These are phyloP conservation scores for Hippocampus mohnikei DNA, from an alignment of 2,113 vertebrate genomes.

Conservation along the genomic window DNA sequence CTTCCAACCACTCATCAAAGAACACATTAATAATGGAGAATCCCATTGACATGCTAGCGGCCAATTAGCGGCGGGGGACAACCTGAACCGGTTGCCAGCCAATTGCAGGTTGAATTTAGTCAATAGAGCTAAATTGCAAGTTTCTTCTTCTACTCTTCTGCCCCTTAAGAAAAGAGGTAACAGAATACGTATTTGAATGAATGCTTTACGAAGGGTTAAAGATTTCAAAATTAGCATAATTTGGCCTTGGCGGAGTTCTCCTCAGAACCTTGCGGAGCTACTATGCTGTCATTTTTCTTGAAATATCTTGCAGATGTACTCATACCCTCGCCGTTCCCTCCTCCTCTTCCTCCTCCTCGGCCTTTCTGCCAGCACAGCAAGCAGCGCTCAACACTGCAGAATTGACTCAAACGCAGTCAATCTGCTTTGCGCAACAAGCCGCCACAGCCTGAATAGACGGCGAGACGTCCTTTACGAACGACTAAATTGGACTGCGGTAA, in stretches of 20 bases:
- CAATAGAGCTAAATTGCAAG: too few species aligned
- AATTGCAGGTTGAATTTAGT: too few species aligned
- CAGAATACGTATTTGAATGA: not conserved
- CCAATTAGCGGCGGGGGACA: not conserved
- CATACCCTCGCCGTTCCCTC: conserved; percentile 18
- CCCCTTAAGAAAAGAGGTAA: too few species aligned
- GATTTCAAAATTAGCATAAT: not conserved
- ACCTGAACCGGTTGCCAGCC: too few species aligned
- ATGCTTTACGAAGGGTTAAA: not conserved
- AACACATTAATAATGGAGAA: not conserved
- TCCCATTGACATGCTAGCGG: too few species aligned
- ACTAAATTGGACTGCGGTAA: conserved; percentile 3
- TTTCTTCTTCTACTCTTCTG: too few species aligned
- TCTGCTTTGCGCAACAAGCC: not conserved
- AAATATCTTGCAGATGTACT: conserved; percentile 36
- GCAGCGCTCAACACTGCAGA: conserved; percentile 5
- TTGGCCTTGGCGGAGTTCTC: not conserved
- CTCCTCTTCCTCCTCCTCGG: not conserved
- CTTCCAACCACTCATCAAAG: not conserved
- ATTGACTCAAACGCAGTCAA: not conserved
- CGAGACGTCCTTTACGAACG: not conserved
- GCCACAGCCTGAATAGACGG: conserved; percentile 1
- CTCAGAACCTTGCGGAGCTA: not conserved
- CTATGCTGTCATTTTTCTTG: conserved; percentile 11
- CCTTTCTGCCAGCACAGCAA: conserved; percentile 13